Base-by-base conservation (phyloP, 1,140 invertebrate species). In the Branchinecta lindahli region DNA sequence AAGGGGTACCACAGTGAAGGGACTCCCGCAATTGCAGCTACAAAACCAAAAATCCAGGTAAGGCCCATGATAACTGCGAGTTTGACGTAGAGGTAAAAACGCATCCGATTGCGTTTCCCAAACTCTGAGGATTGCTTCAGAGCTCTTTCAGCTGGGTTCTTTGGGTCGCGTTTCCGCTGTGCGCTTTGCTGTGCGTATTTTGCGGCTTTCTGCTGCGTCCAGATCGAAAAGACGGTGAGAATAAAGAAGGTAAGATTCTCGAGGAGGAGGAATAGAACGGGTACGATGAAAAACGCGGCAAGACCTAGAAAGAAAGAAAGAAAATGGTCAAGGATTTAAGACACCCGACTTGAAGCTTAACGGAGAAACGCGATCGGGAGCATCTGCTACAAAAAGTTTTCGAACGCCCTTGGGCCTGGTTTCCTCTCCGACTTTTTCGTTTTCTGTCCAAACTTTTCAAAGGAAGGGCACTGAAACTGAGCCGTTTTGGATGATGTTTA, bases 61-160 rank as follows among this genome's bases (percentile, higher is more conserved):
- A 83, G 66, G 0, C 82, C 82, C 78, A 83, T 80, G 10, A 83
- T 78, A 0, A 79, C 71, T 8, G 78, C 79, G 3, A 84, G 74
- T 70, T 82, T 82, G 9, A 81, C 72, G 75, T 83, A 83, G 7
- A 83, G 73, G 47, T 78, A 74, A n/a, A 82, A 75, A 7, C 78
- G 74, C 8, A 74, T 71, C 46, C 75, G 68, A 61, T 79, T 77
- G 21, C 66, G 67, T 47, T 70, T 73, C 69, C 65, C 69, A 18
- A 6, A 12, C 12, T 61, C 52, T 61, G 52, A 61, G 12, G 52
- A 12, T 61, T 61, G 52, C 33, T 33, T 33, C 33, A 33, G 33
- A 5, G 33, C 33, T 33, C 33, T 33, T 33, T 33, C 33, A 8
- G 33, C 21, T 18, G 12, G 10, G 8, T 44, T 46, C 8, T 8